A percentile compares a stretch with the other conserved stretches of the same genome.
These are phyloP conservation scores for Dufourea novaeangliae DNA, from an alignment of 1,140 invertebrate species.

Conservation along the genomic window DNA sequence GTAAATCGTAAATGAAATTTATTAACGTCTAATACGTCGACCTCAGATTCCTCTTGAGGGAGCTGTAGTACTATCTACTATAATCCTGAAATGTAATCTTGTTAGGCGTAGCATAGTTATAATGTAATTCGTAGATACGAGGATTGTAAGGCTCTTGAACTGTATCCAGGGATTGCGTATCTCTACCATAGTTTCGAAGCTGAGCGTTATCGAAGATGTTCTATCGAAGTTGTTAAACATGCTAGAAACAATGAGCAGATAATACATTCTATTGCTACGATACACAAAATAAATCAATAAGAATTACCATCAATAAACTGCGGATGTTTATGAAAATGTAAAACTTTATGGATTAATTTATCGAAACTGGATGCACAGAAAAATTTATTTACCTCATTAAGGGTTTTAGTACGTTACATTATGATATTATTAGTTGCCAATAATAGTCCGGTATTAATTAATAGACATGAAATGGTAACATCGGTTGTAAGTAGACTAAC, in stretches of 20 bases:
- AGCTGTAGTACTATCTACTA: conserved; percentile 10
- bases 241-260: background rate
- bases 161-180: conserved; percentile 20
- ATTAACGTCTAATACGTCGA: background rate
- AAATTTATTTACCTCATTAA: too few species aligned
- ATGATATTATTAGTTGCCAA: too few species aligned
- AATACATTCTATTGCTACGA: background rate
- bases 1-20: background rate
- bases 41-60: conserved; percentile 14
- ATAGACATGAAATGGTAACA: too few species aligned
- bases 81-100: conserved; percentile 25
- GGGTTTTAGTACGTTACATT: too few species aligned
- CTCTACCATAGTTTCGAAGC: conserved; percentile 21
- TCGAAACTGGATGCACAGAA: too few species aligned
- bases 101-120: conserved; percentile 18
- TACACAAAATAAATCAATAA: background rate
- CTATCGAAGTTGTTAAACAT: conserved; percentile 20
- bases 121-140: conserved; percentile 37
- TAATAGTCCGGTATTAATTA: too few species aligned
- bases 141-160: conserved; percentile 22
- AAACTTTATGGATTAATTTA: background rate
- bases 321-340: background rate
- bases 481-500: too few species aligned
- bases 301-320: background rate
- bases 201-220: conserved; percentile 26